Conservation (phyloP, 92 coral and sea anemone species). For the Pocillopora grandis region DNA sequence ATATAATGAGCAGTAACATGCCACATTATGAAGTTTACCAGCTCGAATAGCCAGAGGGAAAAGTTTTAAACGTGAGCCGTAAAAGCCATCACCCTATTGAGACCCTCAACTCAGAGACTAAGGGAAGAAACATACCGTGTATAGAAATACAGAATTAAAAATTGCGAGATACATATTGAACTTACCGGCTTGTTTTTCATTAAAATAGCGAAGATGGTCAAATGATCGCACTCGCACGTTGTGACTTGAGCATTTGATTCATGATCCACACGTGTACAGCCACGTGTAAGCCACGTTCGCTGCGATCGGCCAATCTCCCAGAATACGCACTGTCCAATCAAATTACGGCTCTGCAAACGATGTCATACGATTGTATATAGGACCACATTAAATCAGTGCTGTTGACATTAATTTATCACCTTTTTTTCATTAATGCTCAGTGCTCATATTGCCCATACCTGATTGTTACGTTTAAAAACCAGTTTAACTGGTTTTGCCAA, state of each 20-base stretch:
- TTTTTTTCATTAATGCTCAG: not conserved
- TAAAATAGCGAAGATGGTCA: constrained; percentile 87
- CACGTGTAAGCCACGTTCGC: constrained; percentile 65
- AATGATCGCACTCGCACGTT: constrained; percentile 87
- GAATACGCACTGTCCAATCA: constrained; percentile 67
- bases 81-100: too few species aligned
- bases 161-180: too few species aligned
- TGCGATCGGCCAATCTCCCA: constrained; percentile 66
- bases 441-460: not conserved
- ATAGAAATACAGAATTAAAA: too few species aligned
- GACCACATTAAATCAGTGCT: too few species aligned
- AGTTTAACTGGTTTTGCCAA: constrained; percentile 16
- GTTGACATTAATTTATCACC: not conserved
- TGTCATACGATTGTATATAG: not conserved
- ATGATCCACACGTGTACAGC: constrained; percentile 73
- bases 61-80: too few species aligned
- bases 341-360: constrained; percentile 10
- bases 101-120: too few species aligned
- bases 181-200: constrained; percentile 37
- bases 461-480: constrained; percentile 8
- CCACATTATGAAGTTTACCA: too few species aligned
- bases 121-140: too few species aligned
- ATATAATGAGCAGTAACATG: too few species aligned
- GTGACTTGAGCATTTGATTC: constrained; percentile 71
- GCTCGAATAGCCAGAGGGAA: too few species aligned